Evolutionary conservation across 2,888 invertebrate species (phyloP).

Genomic region (Odontothrips loti): DNA sequence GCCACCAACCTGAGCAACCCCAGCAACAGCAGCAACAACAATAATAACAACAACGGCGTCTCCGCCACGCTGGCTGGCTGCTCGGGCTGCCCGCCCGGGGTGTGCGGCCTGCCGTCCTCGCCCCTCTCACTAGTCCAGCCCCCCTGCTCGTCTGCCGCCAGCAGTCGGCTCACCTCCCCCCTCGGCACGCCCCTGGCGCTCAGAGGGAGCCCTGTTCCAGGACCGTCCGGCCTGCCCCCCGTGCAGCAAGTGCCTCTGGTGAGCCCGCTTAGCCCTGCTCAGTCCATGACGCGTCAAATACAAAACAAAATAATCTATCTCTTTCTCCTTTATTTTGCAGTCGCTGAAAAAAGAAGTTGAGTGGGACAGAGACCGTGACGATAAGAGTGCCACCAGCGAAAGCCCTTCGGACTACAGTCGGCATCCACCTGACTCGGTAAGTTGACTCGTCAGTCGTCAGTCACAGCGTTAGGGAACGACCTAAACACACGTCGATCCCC

Average conservation of each 20-base stretch:
- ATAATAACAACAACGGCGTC: slow-evolving; percentile 19
- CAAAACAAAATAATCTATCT: too few species aligned
- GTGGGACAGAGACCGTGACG: slow-evolving; percentile 67
- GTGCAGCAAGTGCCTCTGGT: slow-evolving; percentile 87
- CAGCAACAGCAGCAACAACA: slow-evolving; percentile 47
- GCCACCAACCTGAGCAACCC: slow-evolving; percentile 21
- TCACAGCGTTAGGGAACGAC: too few species aligned
- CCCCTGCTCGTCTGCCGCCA: slow-evolving; percentile 16
- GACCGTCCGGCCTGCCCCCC: slow-evolving; percentile 79
- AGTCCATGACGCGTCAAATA: too few species aligned
- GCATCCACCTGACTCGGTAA: slow-evolving; percentile 79
- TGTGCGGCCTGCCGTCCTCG: slow-evolving; percentile 37
- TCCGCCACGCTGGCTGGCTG: slow-evolving; percentile 32
- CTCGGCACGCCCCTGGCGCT: slow-evolving; percentile 48
- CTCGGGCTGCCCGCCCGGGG: slow-evolving; percentile 35
- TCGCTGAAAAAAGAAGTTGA: slow-evolving; percentile 86
- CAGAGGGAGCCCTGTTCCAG: slow-evolving; percentile 65
- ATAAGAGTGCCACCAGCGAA: slow-evolving; percentile 67
- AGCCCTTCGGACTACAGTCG: slow-evolving; percentile 68
- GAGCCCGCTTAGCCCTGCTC: too few species aligned
- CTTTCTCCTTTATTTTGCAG: slow-evolving; percentile 56
- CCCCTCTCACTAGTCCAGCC: slow-evolving; percentile 44
- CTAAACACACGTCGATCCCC: too few species aligned
- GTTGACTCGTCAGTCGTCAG: too few species aligned
- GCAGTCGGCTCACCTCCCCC: slow-evolving; percentile 15